phyloP scores from a whole-genome alignment of 2,888 invertebrate genomes.

The Lithosia quadra region DNA sequence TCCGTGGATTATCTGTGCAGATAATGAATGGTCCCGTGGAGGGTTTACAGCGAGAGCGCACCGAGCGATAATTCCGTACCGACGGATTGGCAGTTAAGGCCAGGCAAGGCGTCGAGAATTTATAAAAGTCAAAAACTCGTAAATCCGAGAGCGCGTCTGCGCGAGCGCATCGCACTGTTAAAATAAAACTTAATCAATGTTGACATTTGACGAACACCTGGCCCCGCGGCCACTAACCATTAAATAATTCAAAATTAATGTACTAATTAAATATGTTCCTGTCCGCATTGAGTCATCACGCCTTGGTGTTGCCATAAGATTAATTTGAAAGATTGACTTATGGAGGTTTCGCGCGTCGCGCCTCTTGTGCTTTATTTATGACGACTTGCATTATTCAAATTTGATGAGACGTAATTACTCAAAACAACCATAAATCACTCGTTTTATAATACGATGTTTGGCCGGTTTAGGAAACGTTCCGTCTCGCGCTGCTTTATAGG shows the following conservation, averaged over 20 bases:
- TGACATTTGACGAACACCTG: constrained; percentile 85
- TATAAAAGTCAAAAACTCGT: constrained; percentile 84
- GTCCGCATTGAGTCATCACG: constrained; percentile 82
- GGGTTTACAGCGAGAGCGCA: constrained; percentile 76
- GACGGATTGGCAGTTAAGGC: constrained; percentile 79
- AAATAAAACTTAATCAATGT: constrained; percentile 84
- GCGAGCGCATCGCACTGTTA: constrained; percentile 63
- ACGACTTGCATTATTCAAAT: constrained; percentile 84
- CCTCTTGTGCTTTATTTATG: constrained; percentile 76
- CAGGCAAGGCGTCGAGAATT: constrained; percentile 78
- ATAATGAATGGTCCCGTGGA: constrained; percentile 80
- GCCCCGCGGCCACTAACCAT: constrained; percentile 68
- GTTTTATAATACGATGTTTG: constrained; percentile 76
- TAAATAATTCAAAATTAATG: constrained; percentile 84
- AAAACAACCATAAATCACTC: constrained; percentile 84
- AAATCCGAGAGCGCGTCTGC: constrained; percentile 67
- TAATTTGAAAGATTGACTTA: constrained; percentile 83
- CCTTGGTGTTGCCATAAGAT: constrained; percentile 76
- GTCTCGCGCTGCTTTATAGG: constrained; percentile 62
- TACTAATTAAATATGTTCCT: constrained; percentile 84
- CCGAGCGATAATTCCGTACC: constrained; percentile 77
- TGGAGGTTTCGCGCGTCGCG: constrained; percentile 76
- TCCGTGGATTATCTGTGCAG: constrained; percentile 82
- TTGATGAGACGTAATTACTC: constrained; percentile 86
- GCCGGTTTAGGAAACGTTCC: constrained; percentile 74